Evolutionary conservation across 2,888 invertebrate genomes (phyloP).

Genomic region (Caenorhabditis wallacei): DNA sequence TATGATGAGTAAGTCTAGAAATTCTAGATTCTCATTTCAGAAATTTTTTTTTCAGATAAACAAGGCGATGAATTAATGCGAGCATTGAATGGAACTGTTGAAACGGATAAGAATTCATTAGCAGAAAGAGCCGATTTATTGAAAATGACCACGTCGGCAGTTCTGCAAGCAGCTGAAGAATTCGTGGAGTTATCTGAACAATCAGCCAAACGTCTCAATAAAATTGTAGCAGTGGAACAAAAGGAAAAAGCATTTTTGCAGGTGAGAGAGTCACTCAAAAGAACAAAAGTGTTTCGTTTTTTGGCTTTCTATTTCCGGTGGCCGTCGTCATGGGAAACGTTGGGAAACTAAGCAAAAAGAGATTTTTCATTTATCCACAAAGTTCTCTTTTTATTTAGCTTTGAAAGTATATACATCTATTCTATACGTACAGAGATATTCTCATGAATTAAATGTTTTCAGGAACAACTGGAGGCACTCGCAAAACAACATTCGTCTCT

Average conservation of each 20-base stretch:
- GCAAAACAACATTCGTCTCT: slow-evolving; percentile 97
- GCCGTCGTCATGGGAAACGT: slow-evolving; percentile 32
- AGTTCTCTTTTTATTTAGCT: not conserved
- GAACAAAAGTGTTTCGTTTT: slow-evolving; percentile 8
- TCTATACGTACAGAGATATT: too few relatives aligned
- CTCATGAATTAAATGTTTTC: slow-evolving; percentile 83
- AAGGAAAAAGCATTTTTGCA: slow-evolving; percentile 68
- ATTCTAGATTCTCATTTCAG: not conserved
- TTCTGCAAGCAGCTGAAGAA: slow-evolving; percentile 95
- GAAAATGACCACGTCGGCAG: slow-evolving; percentile 87
- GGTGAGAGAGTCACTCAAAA: slow-evolving; percentile 23
- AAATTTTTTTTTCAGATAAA: slow-evolving; percentile 70
- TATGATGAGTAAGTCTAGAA: slow-evolving; percentile 87
- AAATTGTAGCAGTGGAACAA: slow-evolving; percentile 83
- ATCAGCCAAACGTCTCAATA: slow-evolving; percentile 94
- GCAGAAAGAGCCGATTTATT: slow-evolving; percentile 95
- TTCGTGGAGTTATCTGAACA: slow-evolving; percentile 93
- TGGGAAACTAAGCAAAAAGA: not conserved
- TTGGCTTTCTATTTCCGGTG: not conserved
- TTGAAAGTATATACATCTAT: not conserved
- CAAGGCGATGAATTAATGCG: slow-evolving; percentile 72
- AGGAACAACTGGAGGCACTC: slow-evolving; percentile 97
- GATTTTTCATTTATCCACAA: not conserved
- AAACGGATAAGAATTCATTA: slow-evolving; percentile 89
- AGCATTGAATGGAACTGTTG: slow-evolving; percentile 53